Base-by-base conservation (phyloP, 35 echinoderm and acorn worm species). In the Ophioderma brevispina region DNA sequence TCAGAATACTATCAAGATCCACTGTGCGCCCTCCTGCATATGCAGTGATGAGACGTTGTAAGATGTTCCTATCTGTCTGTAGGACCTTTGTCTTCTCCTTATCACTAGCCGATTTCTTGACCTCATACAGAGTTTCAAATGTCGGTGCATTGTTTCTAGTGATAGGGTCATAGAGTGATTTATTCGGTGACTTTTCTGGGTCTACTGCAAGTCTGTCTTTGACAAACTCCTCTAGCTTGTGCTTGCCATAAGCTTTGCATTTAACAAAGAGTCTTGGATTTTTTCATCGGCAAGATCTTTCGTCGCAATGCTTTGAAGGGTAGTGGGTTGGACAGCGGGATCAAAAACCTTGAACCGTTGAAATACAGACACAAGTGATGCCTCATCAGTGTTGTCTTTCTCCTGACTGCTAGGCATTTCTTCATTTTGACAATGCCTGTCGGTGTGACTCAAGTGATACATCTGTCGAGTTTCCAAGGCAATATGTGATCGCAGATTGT, bases 401-500 rank as follows among this genome's bases (percentile, higher is more conserved):
- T 31, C 4, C 70, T 87, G 32, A 14, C 80, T 1, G 18, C 1
- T 8, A 52, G 31, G 13, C n/a, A 31, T 18, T 85, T 31, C 34
- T 85, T 85, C 87, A 46, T 80, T 81, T 23, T 55, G 76, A 40
- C 2, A 8, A 86, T 2, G 30, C 25, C 59, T 87, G 64, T 30
- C 38, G 46, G 46, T 64, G 37, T 21, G 76, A 31, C 36, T 19
- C 1, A 32, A 31, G 30, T 85, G 3, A 36, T 92, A 85, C 84
- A 87, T 87, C 38, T 1, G 75, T 33, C 42, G n/a, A 28, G 90
- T 92, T 64, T 92, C 39, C 8, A 11, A n/a, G 36, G 90, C 64
- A 87, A 92, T 82, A 37, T 35, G 35, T 35, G 91, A 80, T 18
- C 91, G 78, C 3, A 81, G 91, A 87, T 87, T 92, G n/a, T 81